These are phyloP conservation scores for Knipowitschia caucasica DNA, from an alignment of 2,797 vertebrate genomes.

Conservation along the genomic window DNA sequence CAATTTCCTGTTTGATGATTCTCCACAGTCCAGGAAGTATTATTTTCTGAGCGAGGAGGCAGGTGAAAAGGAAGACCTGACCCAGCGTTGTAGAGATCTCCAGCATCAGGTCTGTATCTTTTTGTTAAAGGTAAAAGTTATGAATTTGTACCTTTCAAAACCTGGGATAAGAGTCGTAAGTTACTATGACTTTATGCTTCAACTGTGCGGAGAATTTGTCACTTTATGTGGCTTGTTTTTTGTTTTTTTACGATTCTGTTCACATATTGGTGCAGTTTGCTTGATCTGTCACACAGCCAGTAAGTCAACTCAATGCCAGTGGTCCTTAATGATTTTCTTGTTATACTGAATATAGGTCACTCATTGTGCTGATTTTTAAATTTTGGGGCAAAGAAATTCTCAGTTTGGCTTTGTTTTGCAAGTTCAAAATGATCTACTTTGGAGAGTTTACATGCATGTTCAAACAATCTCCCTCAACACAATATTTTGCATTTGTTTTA, in stretches of 20 bases:
- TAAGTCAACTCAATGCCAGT: not conserved
- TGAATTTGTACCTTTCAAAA: not conserved
- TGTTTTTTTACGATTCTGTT: not conserved
- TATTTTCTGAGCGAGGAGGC: conserved; percentile 88
- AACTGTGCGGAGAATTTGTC: not conserved
- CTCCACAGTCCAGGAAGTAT: conserved; percentile 86
- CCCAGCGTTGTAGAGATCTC: conserved; percentile 80
- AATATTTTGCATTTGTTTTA: too few relatives aligned
- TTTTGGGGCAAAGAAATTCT: too few relatives aligned
- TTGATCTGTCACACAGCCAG: not conserved
- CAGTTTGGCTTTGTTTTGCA: conserved; percentile 6
- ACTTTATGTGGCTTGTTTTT: not conserved
- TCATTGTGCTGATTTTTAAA: not conserved
- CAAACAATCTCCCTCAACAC: too few relatives aligned
- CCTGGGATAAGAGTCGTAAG: not conserved
- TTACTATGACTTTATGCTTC: not conserved
- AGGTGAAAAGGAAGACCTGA: conserved; percentile 76
- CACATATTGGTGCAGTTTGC: not conserved
- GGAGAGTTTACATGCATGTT: too few relatives aligned
- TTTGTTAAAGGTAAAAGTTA: not conserved
- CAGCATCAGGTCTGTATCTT: conserved; percentile 82
- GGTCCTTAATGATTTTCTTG: too few relatives aligned
- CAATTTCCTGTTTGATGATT: conserved; percentile 9
- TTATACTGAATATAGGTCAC: too few relatives aligned
- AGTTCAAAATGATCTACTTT: not conserved